These are phyloP conservation scores for Gila robusta DNA, from an alignment of 2,797 vertebrate genomes.

Conservation along the genomic window DNA sequence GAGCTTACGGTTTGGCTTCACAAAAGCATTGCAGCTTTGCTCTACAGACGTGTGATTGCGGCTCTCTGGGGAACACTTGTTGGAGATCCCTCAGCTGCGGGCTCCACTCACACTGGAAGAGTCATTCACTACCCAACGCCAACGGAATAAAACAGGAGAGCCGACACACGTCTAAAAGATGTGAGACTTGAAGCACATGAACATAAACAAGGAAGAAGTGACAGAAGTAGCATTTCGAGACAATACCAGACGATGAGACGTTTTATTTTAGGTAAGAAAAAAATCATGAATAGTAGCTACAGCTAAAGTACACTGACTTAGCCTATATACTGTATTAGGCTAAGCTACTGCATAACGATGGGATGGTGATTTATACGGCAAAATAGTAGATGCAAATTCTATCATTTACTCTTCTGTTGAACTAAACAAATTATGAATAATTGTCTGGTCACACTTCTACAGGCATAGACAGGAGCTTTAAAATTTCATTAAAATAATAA, in stretches of 20 bases:
- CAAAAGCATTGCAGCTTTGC: constrained; percentile 14
- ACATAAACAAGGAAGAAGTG: background rate
- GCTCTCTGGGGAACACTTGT: constrained; percentile 21
- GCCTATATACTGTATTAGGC: background rate
- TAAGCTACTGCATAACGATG: background rate
- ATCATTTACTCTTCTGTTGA: background rate
- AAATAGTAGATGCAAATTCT: background rate
- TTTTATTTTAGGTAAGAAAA: background rate
- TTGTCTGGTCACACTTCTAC: background rate
- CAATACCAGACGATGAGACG: background rate
- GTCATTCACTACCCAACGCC: background rate
- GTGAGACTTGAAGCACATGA: constrained; percentile 3
- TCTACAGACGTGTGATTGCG: background rate
- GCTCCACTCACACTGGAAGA: background rate
- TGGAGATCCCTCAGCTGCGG: constrained; percentile 16
- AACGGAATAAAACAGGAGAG: background rate
- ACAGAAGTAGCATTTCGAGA: background rate
- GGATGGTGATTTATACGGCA: background rate
- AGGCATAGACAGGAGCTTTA: background rate
- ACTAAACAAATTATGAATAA: background rate
- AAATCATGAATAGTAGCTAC: too few species aligned
- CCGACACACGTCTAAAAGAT: background rate
- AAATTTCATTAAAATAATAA: background rate
- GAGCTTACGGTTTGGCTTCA: constrained; percentile 1
- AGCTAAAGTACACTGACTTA: background rate